Evolutionary conservation across 2,888 invertebrate species (phyloP).

Genomic region (Mythimna albipuncta): DNA sequence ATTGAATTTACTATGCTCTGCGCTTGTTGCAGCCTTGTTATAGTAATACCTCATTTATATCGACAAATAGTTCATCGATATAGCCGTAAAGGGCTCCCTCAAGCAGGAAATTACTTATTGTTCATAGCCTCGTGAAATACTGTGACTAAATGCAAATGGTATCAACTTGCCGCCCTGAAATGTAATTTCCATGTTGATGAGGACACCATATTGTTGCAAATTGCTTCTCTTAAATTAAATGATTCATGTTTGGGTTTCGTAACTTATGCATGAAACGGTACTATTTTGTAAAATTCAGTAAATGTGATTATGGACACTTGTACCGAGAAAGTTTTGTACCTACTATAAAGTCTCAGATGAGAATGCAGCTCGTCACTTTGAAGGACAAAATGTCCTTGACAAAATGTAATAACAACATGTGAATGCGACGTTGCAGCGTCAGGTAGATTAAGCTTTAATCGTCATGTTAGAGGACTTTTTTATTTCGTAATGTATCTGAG

Average conservation of each 20-base stretch:
- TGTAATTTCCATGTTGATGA: conserved; percentile 48
- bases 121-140: conserved; percentile 30
- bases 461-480: no score
- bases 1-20: conserved; percentile 1
- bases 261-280: not conserved
- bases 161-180: conserved; percentile 25
- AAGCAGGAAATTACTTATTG: conserved; percentile 28
- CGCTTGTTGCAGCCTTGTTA: conserved; percentile 1
- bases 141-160: conserved; percentile 35
- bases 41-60: conserved; percentile 5
- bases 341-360: no score
- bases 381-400: no score
- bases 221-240: conserved; percentile 9
- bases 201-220: conserved; percentile 22
- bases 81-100: not conserved
- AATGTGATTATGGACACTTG: not conserved
- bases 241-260: not conserved
- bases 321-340: no score
- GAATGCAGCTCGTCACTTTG: no score
- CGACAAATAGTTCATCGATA: conserved; percentile 21
- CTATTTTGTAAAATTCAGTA: not conserved
- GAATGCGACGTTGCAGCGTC: no score
- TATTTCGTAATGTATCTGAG: no score
- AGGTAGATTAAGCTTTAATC: no score
- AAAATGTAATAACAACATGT: no score